Base-by-base conservation (phyloP, 2,888 invertebrate species). In the Acronicta aceris region DNA sequence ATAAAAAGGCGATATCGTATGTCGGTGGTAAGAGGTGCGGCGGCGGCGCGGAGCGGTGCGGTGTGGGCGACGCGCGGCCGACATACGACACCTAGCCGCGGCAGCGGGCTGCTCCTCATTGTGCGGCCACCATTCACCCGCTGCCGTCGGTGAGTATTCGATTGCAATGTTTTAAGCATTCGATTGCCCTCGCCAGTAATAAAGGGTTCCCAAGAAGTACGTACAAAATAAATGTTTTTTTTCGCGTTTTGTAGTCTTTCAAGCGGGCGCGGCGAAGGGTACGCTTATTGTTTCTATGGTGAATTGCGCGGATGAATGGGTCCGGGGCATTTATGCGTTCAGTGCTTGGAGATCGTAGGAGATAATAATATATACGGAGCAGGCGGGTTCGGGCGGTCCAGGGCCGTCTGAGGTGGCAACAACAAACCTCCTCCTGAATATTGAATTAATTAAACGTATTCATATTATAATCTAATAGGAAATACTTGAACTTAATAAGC, bases 131-230 rank as follows among this genome's bases (percentile, higher is more conserved):
- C 83, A 89, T 89, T 89, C 89, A 86, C 87, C 86, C 59, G 85
- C 85, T 82, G n/a, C n/a, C n/a, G n/a, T n/a, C n/a, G n/a, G n/a
- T n/a, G 87, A 88, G 86, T 89, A 91, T 93, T 92, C 90, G 87
- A 92, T 93, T 90, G 89, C 92, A 91, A 90, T 93, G 93, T 93
- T 93, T 93, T 92, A 93, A 91, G 90, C 88, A 92, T 94, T 94
- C 94, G 94, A 94, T 94, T 94, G 92, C 94, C 94, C 86, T 89
- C 86, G 82, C 87, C 79, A 83, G 82, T 83, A 85, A 88, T 90
- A 92, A 94, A 93, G 89, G 92, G 92, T 93, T 92, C 91, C 94
- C 90, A 92, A 93, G 91, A 89, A 92, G 86, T 86, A 83, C 83
- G 81, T 85, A 89, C 85, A 89, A 89, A 87, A 86, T 86, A 82